phyloP scores from a whole-genome alignment of 2,888 invertebrate genomes.

The Melitaea athalia region DNA sequence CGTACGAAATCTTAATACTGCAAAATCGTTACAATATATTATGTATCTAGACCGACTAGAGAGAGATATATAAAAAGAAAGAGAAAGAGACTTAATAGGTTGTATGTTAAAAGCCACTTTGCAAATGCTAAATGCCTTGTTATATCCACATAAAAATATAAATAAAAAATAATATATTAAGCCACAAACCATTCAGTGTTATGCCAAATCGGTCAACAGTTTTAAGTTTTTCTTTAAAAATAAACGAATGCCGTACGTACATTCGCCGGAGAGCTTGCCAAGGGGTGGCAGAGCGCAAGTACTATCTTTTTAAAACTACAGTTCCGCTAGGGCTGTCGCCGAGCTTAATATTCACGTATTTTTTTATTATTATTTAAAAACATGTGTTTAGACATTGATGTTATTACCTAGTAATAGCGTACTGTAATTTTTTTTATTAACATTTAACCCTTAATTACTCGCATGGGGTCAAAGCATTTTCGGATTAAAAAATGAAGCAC shows the following conservation, averaged over 20 bases:
- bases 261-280: slow-evolving; percentile 42
- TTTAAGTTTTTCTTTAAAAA: slow-evolving; percentile 46
- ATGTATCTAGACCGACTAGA: too few relatives aligned
- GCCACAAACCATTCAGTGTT: slow-evolving; percentile 37
- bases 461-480: too few relatives aligned
- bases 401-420: too few relatives aligned
- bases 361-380: background rate
- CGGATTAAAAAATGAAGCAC: too few relatives aligned
- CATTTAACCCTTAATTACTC: too few relatives aligned
- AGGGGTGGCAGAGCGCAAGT: slow-evolving; percentile 31
- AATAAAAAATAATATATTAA: slow-evolving; percentile 28
- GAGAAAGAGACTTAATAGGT: background rate
- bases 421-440: background rate
- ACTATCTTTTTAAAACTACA: slow-evolving; percentile 27
- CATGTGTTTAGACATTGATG: too few relatives aligned
- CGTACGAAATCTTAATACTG: background rate
- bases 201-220: slow-evolving; percentile 51
- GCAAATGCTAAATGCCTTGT: background rate
- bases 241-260: slow-evolving; percentile 40
- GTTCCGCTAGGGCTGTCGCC: slow-evolving; percentile 19
- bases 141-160: background rate
- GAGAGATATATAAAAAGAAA: too few relatives aligned
- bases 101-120: background rate
- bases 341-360: slow-evolving; percentile 4
- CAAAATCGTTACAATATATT: too few relatives aligned